These are phyloP conservation scores for Crotalus horridus DNA, from an alignment of 2,113 vertebrate genomes.

Conservation along the genomic window DNA sequence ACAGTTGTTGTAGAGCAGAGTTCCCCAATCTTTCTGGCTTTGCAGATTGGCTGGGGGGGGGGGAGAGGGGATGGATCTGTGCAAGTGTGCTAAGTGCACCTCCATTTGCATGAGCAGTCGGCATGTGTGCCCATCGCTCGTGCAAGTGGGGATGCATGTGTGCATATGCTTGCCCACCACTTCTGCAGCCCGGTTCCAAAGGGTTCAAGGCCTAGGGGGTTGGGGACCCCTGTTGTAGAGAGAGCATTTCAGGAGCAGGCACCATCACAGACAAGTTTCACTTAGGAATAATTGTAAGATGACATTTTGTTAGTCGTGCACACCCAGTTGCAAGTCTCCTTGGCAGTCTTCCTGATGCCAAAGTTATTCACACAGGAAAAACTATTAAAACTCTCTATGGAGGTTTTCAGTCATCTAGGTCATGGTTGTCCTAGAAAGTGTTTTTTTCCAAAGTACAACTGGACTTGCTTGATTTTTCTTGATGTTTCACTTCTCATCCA, in stretches of 20 bases:
- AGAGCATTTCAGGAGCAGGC: not conserved
- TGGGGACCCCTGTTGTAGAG: not conserved
- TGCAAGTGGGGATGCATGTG: no score
- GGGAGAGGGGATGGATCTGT: not conserved
- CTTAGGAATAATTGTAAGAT: not conserved
- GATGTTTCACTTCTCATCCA: not conserved
- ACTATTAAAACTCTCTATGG: not conserved
- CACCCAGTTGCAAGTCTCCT: not conserved
- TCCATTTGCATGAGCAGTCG: not conserved
- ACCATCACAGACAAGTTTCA: not conserved
- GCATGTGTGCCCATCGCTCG: not conserved
- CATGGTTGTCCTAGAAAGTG: not conserved
- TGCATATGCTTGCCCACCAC: not conserved
- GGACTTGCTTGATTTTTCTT: not conserved
- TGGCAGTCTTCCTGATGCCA: not conserved
- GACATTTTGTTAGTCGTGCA: not conserved
- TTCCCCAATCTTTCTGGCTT: not conserved
- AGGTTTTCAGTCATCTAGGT: not conserved
- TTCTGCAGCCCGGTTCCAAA: not conserved
- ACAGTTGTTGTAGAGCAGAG: not conserved
- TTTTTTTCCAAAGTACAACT: not conserved
- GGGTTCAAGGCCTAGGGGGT: not conserved
- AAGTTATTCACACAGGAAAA: not conserved
- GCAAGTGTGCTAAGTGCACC: not conserved
- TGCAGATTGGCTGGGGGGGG: not conserved